Conservation (phyloP, 2,888 invertebrate species). For the Apantesis nais region DNA sequence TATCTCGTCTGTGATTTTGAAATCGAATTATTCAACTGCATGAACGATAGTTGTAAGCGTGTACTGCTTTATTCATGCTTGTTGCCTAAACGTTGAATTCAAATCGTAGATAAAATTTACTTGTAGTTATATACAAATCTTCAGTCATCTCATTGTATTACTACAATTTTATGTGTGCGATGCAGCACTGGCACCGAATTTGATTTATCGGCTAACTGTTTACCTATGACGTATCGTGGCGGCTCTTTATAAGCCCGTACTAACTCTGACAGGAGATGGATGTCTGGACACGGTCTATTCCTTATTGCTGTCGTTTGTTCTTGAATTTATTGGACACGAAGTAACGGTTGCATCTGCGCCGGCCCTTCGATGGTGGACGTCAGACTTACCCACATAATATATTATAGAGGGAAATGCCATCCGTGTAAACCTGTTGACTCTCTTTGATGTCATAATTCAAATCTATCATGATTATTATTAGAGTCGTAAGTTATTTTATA, state of each 20-base stretch:
- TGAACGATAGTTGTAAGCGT: slow-evolving; percentile 46
- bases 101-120: slow-evolving; percentile 8
- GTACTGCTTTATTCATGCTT: slow-evolving; percentile 59
- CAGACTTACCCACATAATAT: slow-evolving; percentile 60
- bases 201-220: slow-evolving; percentile 71
- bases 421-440: slow-evolving; percentile 69
- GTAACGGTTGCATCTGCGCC: slow-evolving; percentile 70
- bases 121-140: slow-evolving; percentile 61
- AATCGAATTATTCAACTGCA: slow-evolving; percentile 54
- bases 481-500: slow-evolving; percentile 59
- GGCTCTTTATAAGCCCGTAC: slow-evolving; percentile 60
- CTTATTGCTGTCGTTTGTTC: slow-evolving; percentile 80
- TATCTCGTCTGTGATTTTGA: slow-evolving; percentile 37
- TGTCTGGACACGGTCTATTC: slow-evolving; percentile 68
- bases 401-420: slow-evolving; percentile 64
- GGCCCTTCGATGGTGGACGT: slow-evolving; percentile 61
- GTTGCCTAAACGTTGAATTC: slow-evolving; percentile 53
- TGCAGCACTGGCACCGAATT: slow-evolving; percentile 63
- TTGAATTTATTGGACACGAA: slow-evolving; percentile 82
- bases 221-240: slow-evolving; percentile 63
- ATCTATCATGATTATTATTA: slow-evolving; percentile 56
- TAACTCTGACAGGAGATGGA: slow-evolving; percentile 75
- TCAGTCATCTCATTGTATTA: slow-evolving; percentile 61
- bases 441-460: slow-evolving; percentile 65
- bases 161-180: slow-evolving; percentile 63